Conservation (phyloP, 2,888 invertebrate species). For the Strigamia transsilvanica region DNA sequence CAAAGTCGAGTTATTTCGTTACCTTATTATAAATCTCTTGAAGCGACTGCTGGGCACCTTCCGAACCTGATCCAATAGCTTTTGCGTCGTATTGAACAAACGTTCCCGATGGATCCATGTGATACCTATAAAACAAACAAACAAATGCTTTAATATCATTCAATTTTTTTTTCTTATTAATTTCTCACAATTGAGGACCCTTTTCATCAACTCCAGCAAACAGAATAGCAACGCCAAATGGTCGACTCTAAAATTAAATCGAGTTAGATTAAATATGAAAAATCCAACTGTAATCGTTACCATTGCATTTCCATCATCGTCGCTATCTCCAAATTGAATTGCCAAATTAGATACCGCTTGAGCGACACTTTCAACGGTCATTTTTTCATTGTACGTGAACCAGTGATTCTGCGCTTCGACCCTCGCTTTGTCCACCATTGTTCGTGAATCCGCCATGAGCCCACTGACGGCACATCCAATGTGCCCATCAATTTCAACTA, state of each 20-base stretch:
- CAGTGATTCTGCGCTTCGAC: constrained; percentile 98
- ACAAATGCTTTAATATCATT: background rate
- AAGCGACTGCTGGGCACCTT: constrained; percentile 96
- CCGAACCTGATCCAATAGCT: constrained; percentile 98
- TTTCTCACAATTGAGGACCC: constrained; percentile 82
- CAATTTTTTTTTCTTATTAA: background rate
- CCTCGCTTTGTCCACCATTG: constrained; percentile 90
- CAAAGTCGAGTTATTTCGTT: background rate
- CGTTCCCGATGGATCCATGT: constrained; percentile 99
- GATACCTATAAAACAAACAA: constrained; percentile 67
- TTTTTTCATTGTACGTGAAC: constrained; percentile 96
- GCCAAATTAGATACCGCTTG: constrained; percentile 98
- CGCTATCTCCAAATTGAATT: constrained; percentile 99
- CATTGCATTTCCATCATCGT: constrained; percentile 79
- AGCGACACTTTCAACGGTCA: constrained; percentile 97
- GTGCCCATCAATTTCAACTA: constrained; percentile 97
- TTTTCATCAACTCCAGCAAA: constrained; percentile 93
- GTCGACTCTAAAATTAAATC: constrained; percentile 74
- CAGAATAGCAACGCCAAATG: constrained; percentile 98
- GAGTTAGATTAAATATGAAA: background rate
- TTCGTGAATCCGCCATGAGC: constrained; percentile 96
- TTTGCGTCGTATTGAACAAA: constrained; percentile 98
- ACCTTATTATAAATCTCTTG: constrained; percentile 73
- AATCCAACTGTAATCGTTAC: constrained; percentile 67
- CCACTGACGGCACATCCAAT: constrained; percentile 98